phyloP scores from a whole-genome alignment of 2,797 vertebrate species.

The Pogonophryne albipinna region DNA sequence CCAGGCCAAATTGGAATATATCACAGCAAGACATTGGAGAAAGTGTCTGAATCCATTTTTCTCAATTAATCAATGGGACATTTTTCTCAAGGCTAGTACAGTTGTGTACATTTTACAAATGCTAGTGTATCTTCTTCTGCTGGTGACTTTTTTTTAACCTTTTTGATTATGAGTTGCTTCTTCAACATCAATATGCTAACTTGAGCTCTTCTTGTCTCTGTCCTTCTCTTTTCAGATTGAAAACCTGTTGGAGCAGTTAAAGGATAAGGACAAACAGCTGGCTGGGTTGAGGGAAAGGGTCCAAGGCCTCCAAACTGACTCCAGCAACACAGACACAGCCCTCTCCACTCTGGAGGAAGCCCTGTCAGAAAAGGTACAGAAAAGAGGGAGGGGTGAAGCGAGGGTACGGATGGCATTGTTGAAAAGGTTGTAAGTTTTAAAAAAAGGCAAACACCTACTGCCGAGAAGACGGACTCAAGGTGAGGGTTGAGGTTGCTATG shows the following conservation, averaged over 20 bases:
- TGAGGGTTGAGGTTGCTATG: not conserved
- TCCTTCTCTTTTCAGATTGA: slow-evolving; percentile 78
- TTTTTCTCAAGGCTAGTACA: slow-evolving; percentile 23
- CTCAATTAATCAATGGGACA: slow-evolving; percentile 25
- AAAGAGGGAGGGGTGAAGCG: not conserved
- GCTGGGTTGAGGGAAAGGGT: slow-evolving; percentile 94
- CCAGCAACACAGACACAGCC: slow-evolving; percentile 97
- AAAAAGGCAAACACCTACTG: not conserved
- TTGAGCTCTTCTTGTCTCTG: slow-evolving; percentile 30
- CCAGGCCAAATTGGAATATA: slow-evolving; percentile 42
- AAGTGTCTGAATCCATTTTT: slow-evolving; percentile 40
- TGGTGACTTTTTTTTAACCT: slow-evolving; percentile 6
- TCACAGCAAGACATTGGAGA: slow-evolving; percentile 53
- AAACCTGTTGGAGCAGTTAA: slow-evolving; percentile 96
- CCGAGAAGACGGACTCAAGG: not conserved
- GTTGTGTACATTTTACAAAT: not conserved
- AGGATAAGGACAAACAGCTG: slow-evolving; percentile 97
- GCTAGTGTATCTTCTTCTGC: slow-evolving; percentile 6
- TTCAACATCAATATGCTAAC: slow-evolving; percentile 23
- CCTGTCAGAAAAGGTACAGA: slow-evolving; percentile 94
- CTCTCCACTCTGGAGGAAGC: slow-evolving; percentile 95
- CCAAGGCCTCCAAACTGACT: slow-evolving; percentile 96
- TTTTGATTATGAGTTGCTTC: slow-evolving; percentile 21
- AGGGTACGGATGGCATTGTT: not conserved
- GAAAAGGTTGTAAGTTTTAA: not conserved